phyloP scores from a whole-genome alignment of 2,113 vertebrate genomes.

The Engystomops pustulosus region DNA sequence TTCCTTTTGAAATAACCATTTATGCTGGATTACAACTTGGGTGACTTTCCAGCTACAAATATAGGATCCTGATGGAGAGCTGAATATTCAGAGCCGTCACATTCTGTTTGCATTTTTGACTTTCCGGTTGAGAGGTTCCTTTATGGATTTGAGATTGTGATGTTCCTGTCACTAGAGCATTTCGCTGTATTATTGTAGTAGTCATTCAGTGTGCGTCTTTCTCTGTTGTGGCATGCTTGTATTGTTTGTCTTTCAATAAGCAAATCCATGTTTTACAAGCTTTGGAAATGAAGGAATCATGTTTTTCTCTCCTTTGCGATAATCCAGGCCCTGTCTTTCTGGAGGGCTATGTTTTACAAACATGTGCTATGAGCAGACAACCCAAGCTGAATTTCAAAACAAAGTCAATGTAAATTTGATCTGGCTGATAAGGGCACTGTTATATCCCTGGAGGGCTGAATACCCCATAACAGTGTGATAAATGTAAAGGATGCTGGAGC shows the following conservation, averaged over 20 bases:
- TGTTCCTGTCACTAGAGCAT: background rate
- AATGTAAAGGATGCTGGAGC: background rate
- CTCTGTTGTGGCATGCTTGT: background rate
- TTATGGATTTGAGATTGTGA: background rate
- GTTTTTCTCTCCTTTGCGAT: constrained; percentile 30
- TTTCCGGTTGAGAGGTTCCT: background rate
- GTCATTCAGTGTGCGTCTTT: background rate
- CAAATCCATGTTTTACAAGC: constrained; percentile 29
- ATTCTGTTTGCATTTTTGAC: background rate
- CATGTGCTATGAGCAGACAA: background rate
- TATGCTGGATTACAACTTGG: no score
- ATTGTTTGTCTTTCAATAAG: background rate
- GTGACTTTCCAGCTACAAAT: background rate
- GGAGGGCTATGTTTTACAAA: background rate
- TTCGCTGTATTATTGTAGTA: background rate
- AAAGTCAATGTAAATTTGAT: background rate
- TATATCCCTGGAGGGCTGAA: background rate
- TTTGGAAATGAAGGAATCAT: constrained; percentile 21
- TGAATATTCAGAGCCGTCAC: background rate
- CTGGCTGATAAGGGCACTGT: background rate
- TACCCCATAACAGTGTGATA: background rate
- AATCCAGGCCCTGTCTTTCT: constrained; percentile 12
- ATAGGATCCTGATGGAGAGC: background rate
- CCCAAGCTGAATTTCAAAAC: background rate
- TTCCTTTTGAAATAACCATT: no score